A percentile compares a stretch with the other conserved stretches of the same genome.
Evolutionary conservation across 2,888 invertebrate genomes (phyloP).

Genomic region (Caenorhabditis sp.): DNA sequence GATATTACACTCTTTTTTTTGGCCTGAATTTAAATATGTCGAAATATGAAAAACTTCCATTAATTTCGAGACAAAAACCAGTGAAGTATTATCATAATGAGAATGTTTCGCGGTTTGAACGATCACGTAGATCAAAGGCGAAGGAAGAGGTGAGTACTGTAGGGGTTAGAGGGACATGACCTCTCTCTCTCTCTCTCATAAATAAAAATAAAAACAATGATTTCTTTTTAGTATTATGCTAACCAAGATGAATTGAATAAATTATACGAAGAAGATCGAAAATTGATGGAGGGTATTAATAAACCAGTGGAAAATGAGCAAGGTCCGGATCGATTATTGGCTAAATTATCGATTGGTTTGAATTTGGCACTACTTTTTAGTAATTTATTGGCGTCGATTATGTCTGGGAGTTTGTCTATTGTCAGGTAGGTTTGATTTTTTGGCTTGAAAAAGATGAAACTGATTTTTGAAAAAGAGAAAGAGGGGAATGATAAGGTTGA

Average conservation of each 20-base stretch:
- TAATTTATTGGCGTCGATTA: slow-evolving; percentile 71
- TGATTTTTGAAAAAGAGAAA: no score
- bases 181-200: no score
- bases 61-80: background rate
- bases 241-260: slow-evolving; percentile 41
- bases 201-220: background rate
- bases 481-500: no score
- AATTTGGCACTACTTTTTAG: slow-evolving; percentile 63
- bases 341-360: slow-evolving; percentile 54
- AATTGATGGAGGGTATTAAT: slow-evolving; percentile 36
- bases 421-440: no score
- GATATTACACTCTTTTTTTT: background rate
- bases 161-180: background rate
- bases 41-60: background rate
- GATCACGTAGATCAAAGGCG: background rate
- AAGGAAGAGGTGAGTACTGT: background rate
- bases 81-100: background rate
- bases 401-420: slow-evolving; percentile 74
- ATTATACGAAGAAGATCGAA: slow-evolving; percentile 45
- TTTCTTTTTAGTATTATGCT: slow-evolving; percentile 45
- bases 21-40: background rate
- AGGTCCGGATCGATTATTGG: slow-evolving; percentile 52
- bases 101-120: background rate
- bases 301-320: slow-evolving; percentile 36
- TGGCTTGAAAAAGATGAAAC: no score